Conservation (phyloP, 2,113 vertebrate species). For the Labeo rohita region DNA sequence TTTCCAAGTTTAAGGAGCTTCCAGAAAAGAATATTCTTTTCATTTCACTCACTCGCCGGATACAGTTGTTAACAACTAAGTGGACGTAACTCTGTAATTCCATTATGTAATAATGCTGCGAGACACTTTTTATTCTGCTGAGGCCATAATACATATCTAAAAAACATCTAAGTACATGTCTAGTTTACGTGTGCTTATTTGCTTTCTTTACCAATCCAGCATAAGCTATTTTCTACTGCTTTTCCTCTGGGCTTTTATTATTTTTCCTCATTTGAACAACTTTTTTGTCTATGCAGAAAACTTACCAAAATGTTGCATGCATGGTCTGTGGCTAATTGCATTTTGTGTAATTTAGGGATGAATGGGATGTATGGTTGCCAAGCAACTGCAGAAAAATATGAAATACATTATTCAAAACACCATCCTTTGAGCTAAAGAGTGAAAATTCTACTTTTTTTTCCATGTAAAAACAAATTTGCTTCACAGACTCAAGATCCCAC, state of each 20-base stretch:
- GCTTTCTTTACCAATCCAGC: not conserved
- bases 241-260: not conserved
- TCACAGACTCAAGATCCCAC: not conserved
- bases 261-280: not conserved
- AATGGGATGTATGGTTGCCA: not conserved
- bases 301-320: not conserved
- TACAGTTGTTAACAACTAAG: not conserved
- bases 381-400: not conserved
- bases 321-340: not conserved
- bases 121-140: not conserved
- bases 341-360: not conserved
- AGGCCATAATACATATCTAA: not conserved
- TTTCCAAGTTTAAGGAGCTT: conserved; percentile 2
- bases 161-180: not conserved
- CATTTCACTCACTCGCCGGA: not conserved
- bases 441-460: too few relatives aligned
- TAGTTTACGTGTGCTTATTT: not conserved
- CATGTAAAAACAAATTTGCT: not conserved
- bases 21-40: not conserved
- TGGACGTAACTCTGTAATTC: not conserved
- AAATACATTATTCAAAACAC: not conserved
- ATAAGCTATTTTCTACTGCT: not conserved
- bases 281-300: not conserved
- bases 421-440: not conserved
- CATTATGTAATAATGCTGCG: not conserved